Base-by-base conservation (phyloP, 2,888 invertebrate species). In the Mesorhabditis belari region DNA sequence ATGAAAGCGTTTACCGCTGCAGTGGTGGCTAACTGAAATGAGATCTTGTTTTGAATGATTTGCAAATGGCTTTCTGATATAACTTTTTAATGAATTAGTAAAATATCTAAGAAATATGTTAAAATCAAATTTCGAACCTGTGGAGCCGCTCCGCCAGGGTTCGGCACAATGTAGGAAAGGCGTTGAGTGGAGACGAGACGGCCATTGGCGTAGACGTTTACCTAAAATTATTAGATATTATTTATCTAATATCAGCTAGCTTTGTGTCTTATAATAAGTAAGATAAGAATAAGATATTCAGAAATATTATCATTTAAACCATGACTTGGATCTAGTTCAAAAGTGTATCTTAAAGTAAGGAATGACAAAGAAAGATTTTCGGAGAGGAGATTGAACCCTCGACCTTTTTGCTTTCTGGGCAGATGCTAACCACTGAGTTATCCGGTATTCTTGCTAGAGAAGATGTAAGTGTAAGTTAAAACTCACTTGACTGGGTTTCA, bases 121-220 rank as follows among this genome's bases (percentile, higher is more conserved):
- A n/a, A n/a, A n/a, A n/a, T n/a, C n/a, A n/a, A n/a, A n/a, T n/a
- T n/a, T n/a, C n/a, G n/a, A n/a, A n/a, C 44, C 44, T 35, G 67
- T 25, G 87, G 87, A 1, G 90, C 89, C 28, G 89, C 90, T 28
- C 90, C 91, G 24, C 82, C 83, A 3, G 91, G 71, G 54, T 77
- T 77, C 61, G 76, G 91, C 12, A 90, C 89, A 64, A 96, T 90
- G 83, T 96, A 96, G 84, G 93, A 92, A 65, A 95, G 84, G 86
- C 87, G 91, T 88, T 77, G 74, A n/a, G 69, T 68, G 9, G 66
- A 68, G 9, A 74, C 26, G 12, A 60, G 65, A 17, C 63, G 62
- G 3, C 77, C 80, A 60, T 80, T 78, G 19, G 79, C 21, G 60
- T 73, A 77, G 5, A 80, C 70, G 9, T 68, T 67, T 4, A 69